Conservation (phyloP, 1,140 invertebrate species). For the Leptinotarsa lineolata region DNA sequence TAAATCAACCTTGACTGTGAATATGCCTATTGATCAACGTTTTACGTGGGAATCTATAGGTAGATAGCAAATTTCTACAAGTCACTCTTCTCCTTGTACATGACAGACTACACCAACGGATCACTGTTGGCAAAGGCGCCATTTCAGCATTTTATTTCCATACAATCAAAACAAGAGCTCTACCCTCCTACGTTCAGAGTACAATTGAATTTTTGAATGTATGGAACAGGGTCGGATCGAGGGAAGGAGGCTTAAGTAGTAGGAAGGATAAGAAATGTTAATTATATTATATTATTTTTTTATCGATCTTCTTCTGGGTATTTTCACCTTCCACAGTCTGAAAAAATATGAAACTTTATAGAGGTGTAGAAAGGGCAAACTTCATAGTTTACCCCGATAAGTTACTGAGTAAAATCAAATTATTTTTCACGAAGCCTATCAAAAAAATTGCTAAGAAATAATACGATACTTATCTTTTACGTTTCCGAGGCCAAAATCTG, state of each 20-base stretch:
- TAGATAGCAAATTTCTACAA: background rate
- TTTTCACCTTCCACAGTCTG: too few species aligned
- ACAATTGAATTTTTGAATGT: background rate
- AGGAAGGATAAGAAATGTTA: too few species aligned
- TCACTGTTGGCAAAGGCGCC: background rate
- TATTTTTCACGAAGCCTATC: too few species aligned
- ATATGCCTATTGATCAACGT: background rate
- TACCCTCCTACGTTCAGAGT: background rate
- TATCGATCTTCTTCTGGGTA: too few species aligned
- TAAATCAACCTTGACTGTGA: background rate
- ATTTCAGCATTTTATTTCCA: constrained; percentile 9
- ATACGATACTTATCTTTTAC: too few species aligned
- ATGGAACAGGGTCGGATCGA: background rate
- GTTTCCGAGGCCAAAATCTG: too few species aligned
- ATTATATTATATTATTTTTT: too few species aligned
- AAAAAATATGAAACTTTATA: too few species aligned
- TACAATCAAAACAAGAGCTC: constrained; percentile 18
- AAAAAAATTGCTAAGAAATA: too few species aligned
- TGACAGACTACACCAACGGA: constrained; percentile 14
- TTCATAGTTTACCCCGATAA: too few species aligned
- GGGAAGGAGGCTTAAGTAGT: background rate
- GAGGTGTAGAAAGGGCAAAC: too few species aligned
- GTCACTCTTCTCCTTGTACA: constrained; percentile 7
- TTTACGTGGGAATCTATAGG: background rate
- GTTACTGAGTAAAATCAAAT: too few species aligned